A percentile compares a stretch with the other conserved stretches of the same genome.
Conservation (phyloP, 1,140 invertebrate species). For the Leucophenga varia region DNA sequence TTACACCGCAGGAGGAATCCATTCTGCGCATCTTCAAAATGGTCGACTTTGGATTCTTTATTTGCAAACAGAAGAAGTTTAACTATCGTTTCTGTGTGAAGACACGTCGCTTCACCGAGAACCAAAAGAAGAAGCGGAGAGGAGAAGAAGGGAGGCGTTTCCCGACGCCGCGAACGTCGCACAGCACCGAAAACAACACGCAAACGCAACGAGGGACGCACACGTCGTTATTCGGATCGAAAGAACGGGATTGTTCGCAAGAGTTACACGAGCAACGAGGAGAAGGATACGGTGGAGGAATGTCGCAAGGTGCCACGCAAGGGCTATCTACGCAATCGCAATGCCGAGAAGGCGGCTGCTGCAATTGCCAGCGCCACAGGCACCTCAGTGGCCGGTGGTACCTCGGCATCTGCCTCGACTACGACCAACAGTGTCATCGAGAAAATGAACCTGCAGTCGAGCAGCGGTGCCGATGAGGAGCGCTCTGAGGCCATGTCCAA, state of each 20-base stretch:
- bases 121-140: slow-evolving; percentile 64
- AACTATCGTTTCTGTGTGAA: slow-evolving; percentile 55
- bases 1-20: slow-evolving; percentile 66
- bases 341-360: slow-evolving; percentile 43
- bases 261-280: slow-evolving; percentile 54
- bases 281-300: slow-evolving; percentile 53
- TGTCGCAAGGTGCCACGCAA: slow-evolving; percentile 47
- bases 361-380: slow-evolving; percentile 34
- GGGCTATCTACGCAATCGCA: slow-evolving; percentile 50
- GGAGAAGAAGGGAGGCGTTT: slow-evolving; percentile 54
- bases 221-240: slow-evolving; percentile 55
- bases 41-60: slow-evolving; percentile 67
- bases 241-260: slow-evolving; percentile 52
- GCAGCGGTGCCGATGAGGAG: slow-evolving; percentile 49
- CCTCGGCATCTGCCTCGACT: slow-evolving; percentile 36
- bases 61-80: slow-evolving; percentile 55
- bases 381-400: slow-evolving; percentile 37
- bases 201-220: slow-evolving; percentile 57
- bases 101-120: slow-evolving; percentile 62
- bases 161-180: slow-evolving; percentile 45
- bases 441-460: slow-evolving; percentile 46
- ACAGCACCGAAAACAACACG: slow-evolving; percentile 43
- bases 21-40: slow-evolving; percentile 69
- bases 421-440: slow-evolving; percentile 51
- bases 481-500: slow-evolving; percentile 60